Percentiles rank a stretch among this genome's conserved stretches.
Evolutionary conservation across 2,888 invertebrate genomes (phyloP).

Genomic region (Drosophila colorata): DNA sequence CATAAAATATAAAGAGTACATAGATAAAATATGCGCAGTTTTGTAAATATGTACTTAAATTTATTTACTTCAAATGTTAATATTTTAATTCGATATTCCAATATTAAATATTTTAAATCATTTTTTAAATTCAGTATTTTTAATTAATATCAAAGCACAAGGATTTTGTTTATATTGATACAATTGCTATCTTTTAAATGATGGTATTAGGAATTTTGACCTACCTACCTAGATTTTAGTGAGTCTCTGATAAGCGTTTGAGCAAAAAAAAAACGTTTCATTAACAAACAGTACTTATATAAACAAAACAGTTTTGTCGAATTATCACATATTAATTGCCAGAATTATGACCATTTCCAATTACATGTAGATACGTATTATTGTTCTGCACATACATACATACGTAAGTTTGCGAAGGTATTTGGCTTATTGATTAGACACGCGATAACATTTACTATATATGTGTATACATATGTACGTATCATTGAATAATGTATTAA

Average conservation of each 20-base stretch:
- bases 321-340: conserved; percentile 30
- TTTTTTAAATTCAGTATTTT: too few relatives aligned
- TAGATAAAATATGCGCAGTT: not conserved
- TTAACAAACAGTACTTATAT: conserved; percentile 8
- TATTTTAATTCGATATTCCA: too few relatives aligned
- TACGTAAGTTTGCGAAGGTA: not conserved
- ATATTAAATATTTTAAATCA: too few relatives aligned
- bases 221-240: not conserved
- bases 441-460: conserved; percentile 34
- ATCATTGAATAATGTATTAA: conserved; percentile 45
- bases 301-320: conserved; percentile 14
- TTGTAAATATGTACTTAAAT: not conserved
- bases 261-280: conserved; percentile 7
- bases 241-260: not conserved
- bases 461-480: conserved; percentile 15
- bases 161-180: too few relatives aligned
- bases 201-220: not conserved
- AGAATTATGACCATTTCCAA: conserved; percentile 15
- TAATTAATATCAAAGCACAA: too few relatives aligned
- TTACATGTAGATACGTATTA: not conserved
- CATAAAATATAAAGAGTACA: conserved; percentile 2
- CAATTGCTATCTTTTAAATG: not conserved
- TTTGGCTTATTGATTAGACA: conserved; percentile 38
- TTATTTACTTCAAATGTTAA: too few relatives aligned
- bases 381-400: too few relatives aligned